These are phyloP conservation scores for Macaca nemestrina DNA, from an alignment of 2,113 vertebrate species.

Conservation along the genomic window DNA sequence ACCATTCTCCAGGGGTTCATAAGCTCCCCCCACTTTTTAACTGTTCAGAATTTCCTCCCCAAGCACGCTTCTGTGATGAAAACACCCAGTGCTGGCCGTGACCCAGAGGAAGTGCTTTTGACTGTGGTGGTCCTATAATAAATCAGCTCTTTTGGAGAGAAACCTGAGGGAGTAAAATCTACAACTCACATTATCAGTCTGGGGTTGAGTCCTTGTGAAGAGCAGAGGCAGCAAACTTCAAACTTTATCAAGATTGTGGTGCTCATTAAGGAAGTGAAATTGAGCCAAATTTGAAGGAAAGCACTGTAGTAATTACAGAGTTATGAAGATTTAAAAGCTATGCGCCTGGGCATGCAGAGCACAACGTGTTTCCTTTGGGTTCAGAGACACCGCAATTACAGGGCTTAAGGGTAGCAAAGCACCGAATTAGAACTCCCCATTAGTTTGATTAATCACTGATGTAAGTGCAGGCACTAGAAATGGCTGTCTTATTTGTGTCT, in stretches of 20 bases:
- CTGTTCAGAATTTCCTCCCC: slow-evolving; percentile 48
- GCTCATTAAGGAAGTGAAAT: slow-evolving; percentile 81
- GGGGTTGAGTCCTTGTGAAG: slow-evolving; percentile 57
- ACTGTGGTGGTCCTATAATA: slow-evolving; percentile 66
- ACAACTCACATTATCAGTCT: slow-evolving; percentile 59
- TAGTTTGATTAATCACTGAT: slow-evolving; percentile 79
- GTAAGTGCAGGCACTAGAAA: slow-evolving; percentile 65
- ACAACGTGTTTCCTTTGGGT: slow-evolving; percentile 75
- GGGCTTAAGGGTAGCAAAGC: slow-evolving; percentile 76
- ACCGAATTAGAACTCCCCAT: slow-evolving; percentile 76
- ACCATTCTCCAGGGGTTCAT: slow-evolving; percentile 39
- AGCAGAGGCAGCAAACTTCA: slow-evolving; percentile 68
- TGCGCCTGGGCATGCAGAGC: slow-evolving; percentile 74
- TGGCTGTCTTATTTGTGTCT: slow-evolving; percentile 59
- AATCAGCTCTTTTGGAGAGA: slow-evolving; percentile 60
- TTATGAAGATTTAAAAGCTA: slow-evolving; percentile 80
- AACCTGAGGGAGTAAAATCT: slow-evolving; percentile 52
- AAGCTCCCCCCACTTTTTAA: slow-evolving; percentile 1
- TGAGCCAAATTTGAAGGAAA: slow-evolving; percentile 79
- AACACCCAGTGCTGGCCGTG: slow-evolving; percentile 50
- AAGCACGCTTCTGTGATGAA: slow-evolving; percentile 47
- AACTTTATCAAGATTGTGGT: slow-evolving; percentile 77
- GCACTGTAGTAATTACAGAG: slow-evolving; percentile 78
- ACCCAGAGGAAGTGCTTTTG: slow-evolving; percentile 58
- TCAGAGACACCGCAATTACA: slow-evolving; percentile 76